Base-by-base conservation (phyloP, 2,113 vertebrate genomes). In the Mirza zaza region DNA sequence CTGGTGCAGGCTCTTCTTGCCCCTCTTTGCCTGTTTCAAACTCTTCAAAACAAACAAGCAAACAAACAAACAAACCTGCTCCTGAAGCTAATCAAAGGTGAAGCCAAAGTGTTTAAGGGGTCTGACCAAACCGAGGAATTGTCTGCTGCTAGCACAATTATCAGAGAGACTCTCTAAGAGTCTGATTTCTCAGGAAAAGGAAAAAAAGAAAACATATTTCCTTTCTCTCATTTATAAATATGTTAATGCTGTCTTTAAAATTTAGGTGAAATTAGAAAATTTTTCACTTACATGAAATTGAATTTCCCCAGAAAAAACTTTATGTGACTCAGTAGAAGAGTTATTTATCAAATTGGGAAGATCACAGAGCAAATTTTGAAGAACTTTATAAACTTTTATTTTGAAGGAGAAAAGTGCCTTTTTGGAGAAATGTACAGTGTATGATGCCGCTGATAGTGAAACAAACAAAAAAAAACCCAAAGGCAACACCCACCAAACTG, bases 401-500 rank as follows among this genome's bases (percentile, higher is more conserved):
- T 76, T 90, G 70, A 81, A 93, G 42, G 25, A 32, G 32, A 70
- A 83, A 85, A 42, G 67, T 65, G 65, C 45, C n/a, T 36, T 85
- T 48, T 82, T 80, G 85, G 34, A 85, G 71, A 89, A 94, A 87
- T 32, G 34, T 18, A n/a, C 17, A 42, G 13, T 32, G 15, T 45
- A 39, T 48, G 70, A 89, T 29, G 71, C 39, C 42, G 27, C 42
- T 21, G 52, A 83, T 27, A 32, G 86, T 61, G 77, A 89, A 93
- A 95, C 10, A 45, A 45, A 77, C 13, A 68, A 68, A 80, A 82
- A 45, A 45, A 45, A 45, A 45, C 45, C 45, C 85, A 91, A 97
- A 96, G 89, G 71, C 63, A 93, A 70, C 61, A 81, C 75, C 81
- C 52, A 81, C 50, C 87, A 77, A 96, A 70, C 83, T 73, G 77